Percentiles rank a stretch among this genome's conserved stretches.
phyloP scores from a whole-genome alignment of 2,113 vertebrate species.

The Choloepus hoffmanni region DNA sequence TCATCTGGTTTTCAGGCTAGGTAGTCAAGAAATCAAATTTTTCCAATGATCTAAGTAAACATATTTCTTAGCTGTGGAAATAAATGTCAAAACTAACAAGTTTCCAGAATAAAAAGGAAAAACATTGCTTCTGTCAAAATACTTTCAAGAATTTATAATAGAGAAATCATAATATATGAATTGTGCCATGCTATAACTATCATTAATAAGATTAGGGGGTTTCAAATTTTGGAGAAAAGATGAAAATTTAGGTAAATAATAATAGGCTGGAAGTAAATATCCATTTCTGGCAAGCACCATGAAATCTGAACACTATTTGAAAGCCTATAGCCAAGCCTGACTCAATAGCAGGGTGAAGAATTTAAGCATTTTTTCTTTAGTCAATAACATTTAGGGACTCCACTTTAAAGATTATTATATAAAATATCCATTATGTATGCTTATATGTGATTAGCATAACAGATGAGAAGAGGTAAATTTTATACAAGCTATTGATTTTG shows the following conservation, averaged over 20 bases:
- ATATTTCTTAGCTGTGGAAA: not conserved
- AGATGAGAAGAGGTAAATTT: slow-evolving; percentile 67
- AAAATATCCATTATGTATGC: slow-evolving; percentile 57
- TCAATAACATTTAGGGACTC: slow-evolving; percentile 64
- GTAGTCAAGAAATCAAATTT: not conserved
- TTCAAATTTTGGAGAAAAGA: slow-evolving; percentile 1
- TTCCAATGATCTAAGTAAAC: slow-evolving; percentile 6
- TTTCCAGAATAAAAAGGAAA: slow-evolving; percentile 4
- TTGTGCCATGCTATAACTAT: not conserved
- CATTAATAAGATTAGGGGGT: not conserved
- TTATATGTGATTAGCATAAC: slow-evolving; percentile 72
- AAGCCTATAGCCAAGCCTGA: not conserved
- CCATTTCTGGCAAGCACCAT: not conserved
- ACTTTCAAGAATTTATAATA: slow-evolving; percentile 1
- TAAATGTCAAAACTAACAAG: not conserved
- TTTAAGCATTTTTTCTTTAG: slow-evolving; percentile 51
- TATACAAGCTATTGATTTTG: slow-evolving; percentile 74
- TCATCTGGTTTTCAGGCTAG: slow-evolving; percentile 7
- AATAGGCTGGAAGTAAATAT: slow-evolving; percentile 7
- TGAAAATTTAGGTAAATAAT: not conserved
- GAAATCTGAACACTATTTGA: not conserved
- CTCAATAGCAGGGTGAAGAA: not conserved
- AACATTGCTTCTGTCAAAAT: not conserved
- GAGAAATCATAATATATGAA: slow-evolving; percentile 49
- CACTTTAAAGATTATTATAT: slow-evolving; percentile 54